These are phyloP conservation scores for Holacanthus passer DNA, from an alignment of 2,113 vertebrate genomes.

Conservation along the genomic window DNA sequence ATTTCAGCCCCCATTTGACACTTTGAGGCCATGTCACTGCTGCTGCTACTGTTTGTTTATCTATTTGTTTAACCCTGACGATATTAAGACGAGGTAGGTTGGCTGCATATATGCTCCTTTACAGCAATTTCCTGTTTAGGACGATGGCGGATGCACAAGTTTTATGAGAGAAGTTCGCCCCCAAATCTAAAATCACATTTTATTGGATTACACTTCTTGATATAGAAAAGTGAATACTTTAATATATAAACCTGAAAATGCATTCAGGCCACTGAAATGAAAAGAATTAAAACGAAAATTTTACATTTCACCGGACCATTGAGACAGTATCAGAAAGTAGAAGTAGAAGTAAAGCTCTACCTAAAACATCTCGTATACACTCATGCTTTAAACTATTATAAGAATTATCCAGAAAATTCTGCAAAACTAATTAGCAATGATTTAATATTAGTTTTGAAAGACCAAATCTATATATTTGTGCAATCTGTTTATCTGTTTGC, in stretches of 20 bases:
- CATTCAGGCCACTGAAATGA: not conserved
- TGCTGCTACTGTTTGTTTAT: not conserved
- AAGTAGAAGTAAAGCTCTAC: not conserved
- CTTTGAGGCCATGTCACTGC: not conserved
- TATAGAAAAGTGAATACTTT: not conserved
- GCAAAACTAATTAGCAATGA: not conserved
- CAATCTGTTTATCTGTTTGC: not conserved
- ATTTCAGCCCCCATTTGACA: not conserved
- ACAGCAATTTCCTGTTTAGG: not conserved
- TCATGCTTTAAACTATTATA: too few relatives aligned
- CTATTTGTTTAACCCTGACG: not conserved
- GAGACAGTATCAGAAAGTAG: not conserved
- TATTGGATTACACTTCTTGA: not conserved
- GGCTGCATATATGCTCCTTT: not conserved
- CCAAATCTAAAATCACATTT: not conserved
- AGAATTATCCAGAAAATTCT: too few relatives aligned
- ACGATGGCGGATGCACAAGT: not conserved
- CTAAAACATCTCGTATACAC: not conserved
- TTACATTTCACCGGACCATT: not conserved
- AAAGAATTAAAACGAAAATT: too few relatives aligned
- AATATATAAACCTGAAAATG: not conserved
- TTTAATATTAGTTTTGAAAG: not conserved
- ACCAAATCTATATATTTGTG: not conserved
- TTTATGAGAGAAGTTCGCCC: not conserved
- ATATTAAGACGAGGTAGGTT: not conserved